phyloP scores from a whole-genome alignment of 2,888 invertebrate genomes.

The Tortricodes alternella region DNA sequence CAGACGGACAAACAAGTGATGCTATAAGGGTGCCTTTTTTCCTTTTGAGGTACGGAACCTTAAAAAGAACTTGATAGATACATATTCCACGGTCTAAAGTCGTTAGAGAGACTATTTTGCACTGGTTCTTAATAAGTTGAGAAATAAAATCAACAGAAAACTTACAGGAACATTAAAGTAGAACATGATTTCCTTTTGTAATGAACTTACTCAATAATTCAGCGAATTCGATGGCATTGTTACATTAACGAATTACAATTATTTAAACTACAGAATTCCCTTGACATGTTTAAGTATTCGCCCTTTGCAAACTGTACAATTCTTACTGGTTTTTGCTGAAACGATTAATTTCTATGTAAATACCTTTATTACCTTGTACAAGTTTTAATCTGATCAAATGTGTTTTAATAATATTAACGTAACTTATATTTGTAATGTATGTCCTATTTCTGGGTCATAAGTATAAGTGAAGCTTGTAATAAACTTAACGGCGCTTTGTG shows the following conservation, averaged over 20 bases:
- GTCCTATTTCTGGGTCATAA: slow-evolving; percentile 16
- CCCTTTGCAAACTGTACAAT: neutral
- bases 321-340: neutral
- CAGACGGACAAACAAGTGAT: no score
- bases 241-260: slow-evolving; percentile 1
- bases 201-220: neutral
- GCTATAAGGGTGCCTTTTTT: no score
- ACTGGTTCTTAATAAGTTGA: no score
- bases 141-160: no score
- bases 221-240: neutral
- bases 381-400: slow-evolving; percentile 15
- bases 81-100: no score
- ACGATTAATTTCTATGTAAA: neutral
- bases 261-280: slow-evolving; percentile 6
- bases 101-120: no score
- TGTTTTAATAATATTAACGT: slow-evolving; percentile 5
- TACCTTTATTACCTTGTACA: neutral
- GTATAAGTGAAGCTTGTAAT: slow-evolving; percentile 19
- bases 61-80: no score
- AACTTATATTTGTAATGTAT: slow-evolving; percentile 10
- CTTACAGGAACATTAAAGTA: neutral
- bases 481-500: slow-evolving; percentile 13
- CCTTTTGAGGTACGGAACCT: no score
- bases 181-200: neutral
- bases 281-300: neutral